phyloP scores from a whole-genome alignment of 2,113 vertebrate genomes.

The Rhinolophus sinicus region DNA sequence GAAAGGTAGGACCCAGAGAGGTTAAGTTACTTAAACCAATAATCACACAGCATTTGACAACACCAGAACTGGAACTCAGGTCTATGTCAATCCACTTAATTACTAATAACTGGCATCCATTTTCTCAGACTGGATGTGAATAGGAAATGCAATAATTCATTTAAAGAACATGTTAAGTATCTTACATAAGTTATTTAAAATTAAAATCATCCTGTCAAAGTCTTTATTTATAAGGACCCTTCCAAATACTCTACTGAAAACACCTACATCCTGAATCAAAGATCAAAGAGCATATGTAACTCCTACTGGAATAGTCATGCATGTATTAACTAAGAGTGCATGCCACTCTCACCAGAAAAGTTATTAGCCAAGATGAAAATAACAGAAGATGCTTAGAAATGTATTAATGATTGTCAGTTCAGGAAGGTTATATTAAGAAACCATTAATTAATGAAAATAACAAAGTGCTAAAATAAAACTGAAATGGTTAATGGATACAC shows the following conservation, averaged over 20 bases:
- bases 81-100: not conserved
- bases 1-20: not conserved
- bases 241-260: not conserved
- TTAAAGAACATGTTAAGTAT: not conserved
- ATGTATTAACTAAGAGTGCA: not conserved
- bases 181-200: not conserved
- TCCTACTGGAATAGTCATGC: not conserved
- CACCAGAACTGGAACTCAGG: not conserved
- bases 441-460: constrained; percentile 32
- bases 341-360: not conserved
- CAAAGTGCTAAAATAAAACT: not conserved
- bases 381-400: not conserved
- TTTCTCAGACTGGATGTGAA: not conserved
- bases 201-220: not conserved
- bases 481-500: not conserved
- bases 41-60: not conserved
- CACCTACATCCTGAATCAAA: not conserved
- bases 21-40: not conserved
- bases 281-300: not conserved
- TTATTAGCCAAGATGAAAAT: constrained; percentile 18
- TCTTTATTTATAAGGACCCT: not conserved
- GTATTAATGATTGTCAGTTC: not conserved
- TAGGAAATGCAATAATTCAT: not conserved
- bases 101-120: not conserved
- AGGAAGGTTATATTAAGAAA: not conserved